Percentiles rank a stretch among this genome's conserved stretches.
These are phyloP conservation scores for Bufo gargarizans DNA, from an alignment of 2,113 vertebrate species.

Conservation along the genomic window DNA sequence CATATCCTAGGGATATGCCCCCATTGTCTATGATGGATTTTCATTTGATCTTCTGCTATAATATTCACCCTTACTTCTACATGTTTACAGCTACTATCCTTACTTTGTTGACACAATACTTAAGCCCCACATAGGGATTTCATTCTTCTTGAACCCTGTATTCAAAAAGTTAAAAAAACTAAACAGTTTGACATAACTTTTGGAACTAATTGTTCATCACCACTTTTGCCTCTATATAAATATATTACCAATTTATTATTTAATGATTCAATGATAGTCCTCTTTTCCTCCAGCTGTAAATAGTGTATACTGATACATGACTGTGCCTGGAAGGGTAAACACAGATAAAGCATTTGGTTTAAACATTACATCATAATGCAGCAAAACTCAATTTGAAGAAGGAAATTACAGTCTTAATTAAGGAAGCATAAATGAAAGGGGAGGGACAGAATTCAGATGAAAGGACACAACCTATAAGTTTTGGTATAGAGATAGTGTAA, in stretches of 20 bases:
- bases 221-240: background rate
- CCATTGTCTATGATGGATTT: no score
- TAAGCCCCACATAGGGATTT: background rate
- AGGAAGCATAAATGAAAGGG: slow-evolving; percentile 87
- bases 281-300: background rate
- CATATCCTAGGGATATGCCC: no score
- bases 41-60: background rate
- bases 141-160: background rate
- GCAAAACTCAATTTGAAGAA: slow-evolving; percentile 79
- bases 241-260: background rate
- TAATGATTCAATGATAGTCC: background rate
- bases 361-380: slow-evolving; percentile 49
- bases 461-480: slow-evolving; percentile 76
- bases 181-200: background rate
- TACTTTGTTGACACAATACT: background rate
- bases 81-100: background rate
- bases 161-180: no score
- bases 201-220: no score
- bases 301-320: background rate
- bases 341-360: slow-evolving; percentile 27
- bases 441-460: slow-evolving; percentile 79
- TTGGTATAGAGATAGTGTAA: slow-evolving; percentile 89
- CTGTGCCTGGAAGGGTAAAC: background rate
- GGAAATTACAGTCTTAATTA: slow-evolving; percentile 94
- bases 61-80: background rate